A percentile compares a stretch with the other conserved stretches of the same genome.
Conservation (phyloP, 64 coral and sea anemone genomes). For the Montipora foliosa region DNA sequence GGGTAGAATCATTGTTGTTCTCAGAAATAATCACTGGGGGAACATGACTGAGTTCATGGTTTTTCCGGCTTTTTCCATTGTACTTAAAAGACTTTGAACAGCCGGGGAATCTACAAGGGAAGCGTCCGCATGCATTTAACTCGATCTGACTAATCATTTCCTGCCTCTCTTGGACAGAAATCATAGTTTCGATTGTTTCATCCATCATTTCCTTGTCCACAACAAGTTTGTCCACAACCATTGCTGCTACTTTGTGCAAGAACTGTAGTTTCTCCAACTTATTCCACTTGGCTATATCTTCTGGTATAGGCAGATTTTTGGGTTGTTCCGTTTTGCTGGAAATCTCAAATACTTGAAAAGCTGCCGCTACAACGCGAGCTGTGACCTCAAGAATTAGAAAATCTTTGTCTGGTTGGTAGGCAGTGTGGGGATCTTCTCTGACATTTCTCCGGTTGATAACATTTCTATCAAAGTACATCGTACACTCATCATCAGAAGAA, state of each 20-base stretch:
- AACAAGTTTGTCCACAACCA: conserved; percentile 66
- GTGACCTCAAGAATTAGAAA: conserved; percentile 56
- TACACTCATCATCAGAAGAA: conserved; percentile 59
- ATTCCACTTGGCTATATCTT: not conserved
- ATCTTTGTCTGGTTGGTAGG: conserved; percentile 49
- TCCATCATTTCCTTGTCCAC: conserved; percentile 39
- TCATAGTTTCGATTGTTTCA: not conserved
- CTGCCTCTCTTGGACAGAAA: conserved; percentile 35
- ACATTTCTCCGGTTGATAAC: conserved; percentile 73
- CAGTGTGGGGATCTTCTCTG: conserved; percentile 45
- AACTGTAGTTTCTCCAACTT: conserved; percentile 46
- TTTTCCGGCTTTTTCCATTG: conserved; percentile 41
- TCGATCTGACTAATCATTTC: conserved; percentile 5
- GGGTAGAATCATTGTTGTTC: conserved; percentile 11
- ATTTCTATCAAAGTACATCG: conserved; percentile 63
- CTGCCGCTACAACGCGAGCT: conserved; percentile 39
- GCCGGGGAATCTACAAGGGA: conserved; percentile 38
- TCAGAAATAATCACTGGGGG: conserved; percentile 32
- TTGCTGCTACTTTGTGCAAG: conserved; percentile 53
- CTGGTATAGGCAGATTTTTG: conserved; percentile 27
- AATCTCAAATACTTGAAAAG: conserved; percentile 25
- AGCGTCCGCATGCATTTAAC: conserved; percentile 19
- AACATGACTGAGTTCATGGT: conserved; percentile 58
- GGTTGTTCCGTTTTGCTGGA: not conserved
- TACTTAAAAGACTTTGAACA: conserved; percentile 63